Evolutionary conservation across 2,113 vertebrate genomes (phyloP), one percentile per base, ranked within the genome.

Genomic region (Osmerus mordax): DNA sequence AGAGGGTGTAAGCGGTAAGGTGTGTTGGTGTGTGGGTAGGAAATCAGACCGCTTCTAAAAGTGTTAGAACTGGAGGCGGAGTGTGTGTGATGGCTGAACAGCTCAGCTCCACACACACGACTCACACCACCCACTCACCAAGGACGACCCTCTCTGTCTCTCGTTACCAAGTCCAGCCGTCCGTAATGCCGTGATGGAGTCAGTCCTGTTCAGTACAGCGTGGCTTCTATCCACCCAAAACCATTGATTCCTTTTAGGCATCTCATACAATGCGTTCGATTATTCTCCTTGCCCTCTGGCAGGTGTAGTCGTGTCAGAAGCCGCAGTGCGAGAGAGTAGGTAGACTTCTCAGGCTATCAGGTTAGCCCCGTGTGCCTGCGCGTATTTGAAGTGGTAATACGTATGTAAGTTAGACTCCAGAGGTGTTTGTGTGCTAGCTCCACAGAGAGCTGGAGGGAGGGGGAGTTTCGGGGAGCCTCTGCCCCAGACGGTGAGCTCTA

Each of bases 401-500:
- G 3, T 4, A 14, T 1, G 54, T 55, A 8, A 55, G 4, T 55
- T 16, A 15, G 13, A 52, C 65, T 2, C 56, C 51, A 32, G 16
- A 52, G 21, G 28, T 56, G 23, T 15, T 32, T 8, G 19, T 21
- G 13, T 32, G 29, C 29, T 32, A 11, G 8, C 3, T 9, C 14
- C 18, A 47, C 16, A 23, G 53, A 41, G 21, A 18, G 47, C 19
- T 52, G 65, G 51, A 54, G 21, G 36, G 25, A 23, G 65, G 14
- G 7, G 51, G 41, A 19, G 68, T 4, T 58, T 13, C 1, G 36
- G 51, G 53, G n/a, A 4, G 15, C 3, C 53, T 8, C 15, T 70
- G 36, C 36, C 53, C 25, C 8, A 68, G 67, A 68, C n/a, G 73
- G 8, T 65, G 67, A 55, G 15, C 16, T 65, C 29, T 28, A 58